A percentile compares a stretch with the other conserved stretches of the same genome.
Conservation (phyloP, 2,797 vertebrate genomes). For the Neostethus bicornis region DNA sequence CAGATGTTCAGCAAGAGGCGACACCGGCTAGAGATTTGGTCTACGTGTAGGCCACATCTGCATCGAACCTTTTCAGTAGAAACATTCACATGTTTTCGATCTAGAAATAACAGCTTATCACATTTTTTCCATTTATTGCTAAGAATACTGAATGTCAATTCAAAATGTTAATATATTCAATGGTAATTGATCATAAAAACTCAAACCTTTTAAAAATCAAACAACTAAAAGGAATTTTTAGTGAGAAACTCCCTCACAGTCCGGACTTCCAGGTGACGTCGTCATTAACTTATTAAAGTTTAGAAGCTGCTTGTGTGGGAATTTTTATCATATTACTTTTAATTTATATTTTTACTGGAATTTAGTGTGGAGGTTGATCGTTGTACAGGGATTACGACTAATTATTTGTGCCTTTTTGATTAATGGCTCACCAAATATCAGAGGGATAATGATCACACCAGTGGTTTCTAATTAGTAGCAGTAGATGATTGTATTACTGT, state of each 20-base stretch:
- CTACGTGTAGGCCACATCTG: slow-evolving; percentile 84
- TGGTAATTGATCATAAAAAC: background rate
- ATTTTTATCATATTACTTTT: slow-evolving; percentile 53
- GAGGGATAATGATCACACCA: slow-evolving; percentile 74
- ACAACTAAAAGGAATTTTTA: too few species aligned
- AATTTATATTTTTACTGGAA: slow-evolving; percentile 59
- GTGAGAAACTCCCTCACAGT: too few species aligned
- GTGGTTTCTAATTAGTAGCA: slow-evolving; percentile 70
- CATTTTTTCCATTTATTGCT: background rate
- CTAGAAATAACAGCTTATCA: too few species aligned
- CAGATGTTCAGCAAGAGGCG: slow-evolving; percentile 42
- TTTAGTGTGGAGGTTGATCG: slow-evolving; percentile 59
- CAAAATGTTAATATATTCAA: too few species aligned
- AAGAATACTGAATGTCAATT: background rate
- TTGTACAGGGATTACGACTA: slow-evolving; percentile 65
- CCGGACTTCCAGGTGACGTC: too few species aligned
- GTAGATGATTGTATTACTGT: slow-evolving; percentile 73
- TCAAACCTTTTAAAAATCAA: too few species aligned
- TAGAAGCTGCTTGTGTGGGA: slow-evolving; percentile 52
- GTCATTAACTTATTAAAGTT: slow-evolving; percentile 81
- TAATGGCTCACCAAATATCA: slow-evolving; percentile 77
- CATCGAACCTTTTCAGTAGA: too few species aligned
- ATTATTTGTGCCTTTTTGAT: slow-evolving; percentile 73
- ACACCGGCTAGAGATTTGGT: slow-evolving; percentile 86
- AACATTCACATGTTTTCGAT: too few species aligned